phyloP scores from a whole-genome alignment of 2,888 invertebrate species.

The Herminia tarsipennalis region DNA sequence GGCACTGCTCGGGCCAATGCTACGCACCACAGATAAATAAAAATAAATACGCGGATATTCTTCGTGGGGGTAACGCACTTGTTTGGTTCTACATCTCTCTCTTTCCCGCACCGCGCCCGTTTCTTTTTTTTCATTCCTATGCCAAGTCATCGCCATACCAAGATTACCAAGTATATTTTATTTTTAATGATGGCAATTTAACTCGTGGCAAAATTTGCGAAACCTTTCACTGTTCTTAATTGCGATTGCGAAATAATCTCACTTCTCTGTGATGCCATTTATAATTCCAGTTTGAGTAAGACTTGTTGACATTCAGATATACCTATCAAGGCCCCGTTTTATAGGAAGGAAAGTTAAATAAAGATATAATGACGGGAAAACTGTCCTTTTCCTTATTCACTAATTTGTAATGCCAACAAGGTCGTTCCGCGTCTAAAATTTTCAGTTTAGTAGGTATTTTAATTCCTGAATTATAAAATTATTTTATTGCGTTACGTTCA shows the following conservation, averaged over 20 bases:
- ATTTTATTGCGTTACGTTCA: neutral
- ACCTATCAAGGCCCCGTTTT: slow-evolving; percentile 13
- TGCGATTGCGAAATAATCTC: slow-evolving; percentile 18
- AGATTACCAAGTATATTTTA: slow-evolving; percentile 65
- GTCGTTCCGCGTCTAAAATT: neutral
- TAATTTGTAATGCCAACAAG: neutral
- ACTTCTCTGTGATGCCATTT: slow-evolving; percentile 9
- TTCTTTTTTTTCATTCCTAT: slow-evolving; percentile 67
- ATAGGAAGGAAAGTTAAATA: slow-evolving; percentile 4
- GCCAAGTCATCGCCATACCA: slow-evolving; percentile 71
- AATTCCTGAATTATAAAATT: neutral
- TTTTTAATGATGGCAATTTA: slow-evolving; percentile 69
- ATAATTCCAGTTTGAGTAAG: slow-evolving; percentile 8
- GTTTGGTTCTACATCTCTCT: slow-evolving; percentile 69
- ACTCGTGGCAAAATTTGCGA: slow-evolving; percentile 63
- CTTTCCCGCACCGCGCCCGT: slow-evolving; percentile 65
- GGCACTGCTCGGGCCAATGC: slow-evolving; percentile 37
- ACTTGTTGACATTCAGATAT: slow-evolving; percentile 11
- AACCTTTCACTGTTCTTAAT: slow-evolving; percentile 64
- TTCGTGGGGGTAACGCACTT: slow-evolving; percentile 84
- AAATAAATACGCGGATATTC: slow-evolving; percentile 74
- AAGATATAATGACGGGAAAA: slow-evolving; percentile 13
- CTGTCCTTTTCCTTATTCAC: neutral
- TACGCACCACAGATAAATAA: slow-evolving; percentile 65
- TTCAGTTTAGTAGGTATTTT: neutral